Conservation (phyloP, 2,888 invertebrate genomes). For the Priocnemis perturbator region DNA sequence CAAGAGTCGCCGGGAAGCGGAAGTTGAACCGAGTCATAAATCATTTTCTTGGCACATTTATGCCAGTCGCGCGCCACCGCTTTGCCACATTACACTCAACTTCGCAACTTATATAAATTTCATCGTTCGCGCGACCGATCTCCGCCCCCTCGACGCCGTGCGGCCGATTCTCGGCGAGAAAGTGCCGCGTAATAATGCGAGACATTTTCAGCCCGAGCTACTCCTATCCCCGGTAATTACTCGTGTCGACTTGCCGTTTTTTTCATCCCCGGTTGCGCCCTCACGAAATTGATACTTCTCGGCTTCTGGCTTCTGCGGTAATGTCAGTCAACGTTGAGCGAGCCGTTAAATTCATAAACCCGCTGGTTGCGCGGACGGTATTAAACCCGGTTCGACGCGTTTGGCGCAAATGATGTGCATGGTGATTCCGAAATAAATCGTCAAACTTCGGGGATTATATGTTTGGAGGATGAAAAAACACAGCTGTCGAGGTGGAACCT, state of each 20-base stretch:
- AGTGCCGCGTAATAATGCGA: constrained; percentile 32
- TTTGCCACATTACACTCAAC: constrained; percentile 63
- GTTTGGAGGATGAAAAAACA: too few species aligned
- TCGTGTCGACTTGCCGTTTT: background rate
- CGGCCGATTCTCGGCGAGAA: too few species aligned
- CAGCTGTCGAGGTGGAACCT: too few species aligned
- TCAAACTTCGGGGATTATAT: too few species aligned
- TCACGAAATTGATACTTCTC: too few species aligned
- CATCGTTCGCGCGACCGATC: constrained; percentile 35
- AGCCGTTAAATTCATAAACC: too few species aligned
- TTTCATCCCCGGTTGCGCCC: background rate
- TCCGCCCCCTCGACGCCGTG: constrained; percentile 4
- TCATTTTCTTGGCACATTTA: constrained; percentile 61
- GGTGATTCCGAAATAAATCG: too few species aligned
- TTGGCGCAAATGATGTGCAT: too few species aligned
- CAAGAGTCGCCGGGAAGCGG: constrained; percentile 31
- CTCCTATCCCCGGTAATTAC: constrained; percentile 9
- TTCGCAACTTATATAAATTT: constrained; percentile 63
- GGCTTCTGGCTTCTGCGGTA: too few species aligned
- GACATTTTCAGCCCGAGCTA: constrained; percentile 36
- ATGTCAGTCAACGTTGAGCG: too few species aligned
- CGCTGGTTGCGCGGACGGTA: too few species aligned
- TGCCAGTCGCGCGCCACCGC: constrained; percentile 59
- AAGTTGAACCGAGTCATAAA: constrained; percentile 52
- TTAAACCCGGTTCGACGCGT: too few species aligned